Evolutionary conservation across 2,888 invertebrate species (phyloP), one percentile per base, ranked within the genome.

Genomic region (Argynnis bischoffii): DNA sequence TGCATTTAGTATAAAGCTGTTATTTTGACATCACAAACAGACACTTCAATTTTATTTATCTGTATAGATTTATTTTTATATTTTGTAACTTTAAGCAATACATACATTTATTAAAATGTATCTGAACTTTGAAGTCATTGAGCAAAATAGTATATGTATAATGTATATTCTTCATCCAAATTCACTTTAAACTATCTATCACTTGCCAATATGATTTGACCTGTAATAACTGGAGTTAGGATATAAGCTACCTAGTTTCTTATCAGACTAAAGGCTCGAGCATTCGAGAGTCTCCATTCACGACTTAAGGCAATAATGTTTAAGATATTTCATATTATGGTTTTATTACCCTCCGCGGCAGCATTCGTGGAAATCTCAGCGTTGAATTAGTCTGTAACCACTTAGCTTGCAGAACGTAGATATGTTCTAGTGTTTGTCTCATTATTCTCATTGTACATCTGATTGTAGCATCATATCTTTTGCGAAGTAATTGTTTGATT

Each of bases 401-500:
- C 53, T 61, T 16, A 35, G 63, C 55, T 57, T 63, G 31, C 61
- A 67, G 59, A 66, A 67, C 69, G 69, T 69, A 70, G 63, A 73
- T 68, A 71, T 60, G 51, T 65, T 72, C 64, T 66, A 72, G 67
- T 72, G 54, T 71, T 71, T 73, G 72, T 63, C 71, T 70, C 72
- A 69, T 75, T 76, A 72, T 69, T 77, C 72, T 74, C 72, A 73
- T 75, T 75, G 74, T 70, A 70, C 74, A 67, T 74, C 76, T 78
- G 79, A 79, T 77, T 77, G 75, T 74, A 76, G 77, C 77, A 78
- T 78, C 78, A 78, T 81, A 80, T 59, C 78, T 85, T 77, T 75
- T 77, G 77, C 76, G 76, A 76, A 82, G 77, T 80, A 75, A 75
- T 75, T 74, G 74, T 85, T 87, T 87, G 84, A 88, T 89, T 90